Evolutionary conservation across 2,797 vertebrate genomes (phyloP).

Genomic region (Sciurus vulgaris): DNA sequence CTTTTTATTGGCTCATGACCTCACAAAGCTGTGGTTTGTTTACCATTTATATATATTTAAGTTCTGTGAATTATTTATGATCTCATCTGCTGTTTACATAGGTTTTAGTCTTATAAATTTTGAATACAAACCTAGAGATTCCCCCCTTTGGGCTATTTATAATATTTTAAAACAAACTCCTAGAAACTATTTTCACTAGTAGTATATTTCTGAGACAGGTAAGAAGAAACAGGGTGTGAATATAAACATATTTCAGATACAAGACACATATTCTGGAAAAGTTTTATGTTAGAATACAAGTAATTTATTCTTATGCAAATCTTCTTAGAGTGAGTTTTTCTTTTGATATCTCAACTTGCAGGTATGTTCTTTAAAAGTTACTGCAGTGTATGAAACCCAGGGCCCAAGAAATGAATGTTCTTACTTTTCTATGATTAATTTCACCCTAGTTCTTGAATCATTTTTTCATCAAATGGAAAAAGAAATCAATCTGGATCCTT

Average conservation of each 20-base stretch:
- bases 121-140: slow-evolving; percentile 61
- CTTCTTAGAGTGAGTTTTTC: background rate
- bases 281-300: background rate
- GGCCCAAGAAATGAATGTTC: background rate
- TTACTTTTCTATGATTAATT: slow-evolving; percentile 36
- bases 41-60: slow-evolving; percentile 34
- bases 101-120: slow-evolving; percentile 46
- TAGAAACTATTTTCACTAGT: background rate
- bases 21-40: slow-evolving; percentile 45
- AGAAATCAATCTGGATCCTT: background rate
- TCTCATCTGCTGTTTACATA: slow-evolving; percentile 70
- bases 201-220: background rate
- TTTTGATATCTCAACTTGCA: background rate
- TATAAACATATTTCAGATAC: background rate
- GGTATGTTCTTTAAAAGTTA: background rate
- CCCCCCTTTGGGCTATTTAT: slow-evolving; percentile 43
- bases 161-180: slow-evolving; percentile 53
- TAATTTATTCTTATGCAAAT: background rate
- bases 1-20: background rate
- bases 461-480: slow-evolving; percentile 8
- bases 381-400: slow-evolving; percentile 8
- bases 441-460: background rate
- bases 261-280: background rate
- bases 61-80: slow-evolving; percentile 78
- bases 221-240: background rate